phyloP scores from a whole-genome alignment of 2,888 invertebrate species.

The Parthenolecanium corni region DNA sequence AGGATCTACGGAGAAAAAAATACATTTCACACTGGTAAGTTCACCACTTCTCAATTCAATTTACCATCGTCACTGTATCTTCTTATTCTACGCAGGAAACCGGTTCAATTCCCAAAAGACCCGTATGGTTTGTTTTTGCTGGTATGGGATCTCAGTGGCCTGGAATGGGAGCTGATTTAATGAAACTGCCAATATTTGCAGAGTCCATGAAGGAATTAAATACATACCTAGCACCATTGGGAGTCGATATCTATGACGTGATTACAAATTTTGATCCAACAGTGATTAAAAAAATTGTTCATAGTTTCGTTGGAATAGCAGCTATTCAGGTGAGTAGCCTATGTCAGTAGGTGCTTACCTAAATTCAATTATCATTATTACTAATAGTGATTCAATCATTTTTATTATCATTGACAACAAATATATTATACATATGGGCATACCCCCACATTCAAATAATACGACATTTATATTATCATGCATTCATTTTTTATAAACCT shows the following conservation, averaged over 20 bases:
- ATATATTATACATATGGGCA: no score
- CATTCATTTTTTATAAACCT: background rate
- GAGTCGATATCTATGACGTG: conserved; percentile 51
- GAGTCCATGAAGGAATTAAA: conserved; percentile 50
- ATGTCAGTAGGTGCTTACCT: background rate
- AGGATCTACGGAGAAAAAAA: conserved; percentile 31
- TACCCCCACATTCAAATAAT: no score
- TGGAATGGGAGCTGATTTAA: conserved; percentile 54
- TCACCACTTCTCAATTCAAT: background rate
- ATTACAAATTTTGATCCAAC: conserved; percentile 49
- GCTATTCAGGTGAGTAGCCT: conserved; percentile 45
- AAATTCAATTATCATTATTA: no score
- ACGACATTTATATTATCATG: no score
- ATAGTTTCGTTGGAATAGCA: conserved; percentile 64
- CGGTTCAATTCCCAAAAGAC: conserved; percentile 36
- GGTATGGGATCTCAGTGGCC: conserved; percentile 68
- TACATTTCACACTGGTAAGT: conserved; percentile 28
- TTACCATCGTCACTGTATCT: background rate
- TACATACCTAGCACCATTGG: conserved; percentile 46
- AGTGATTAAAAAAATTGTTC: conserved; percentile 52
- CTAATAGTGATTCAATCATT: no score
- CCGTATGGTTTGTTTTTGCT: conserved; percentile 57
- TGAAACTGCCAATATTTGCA: conserved; percentile 54
- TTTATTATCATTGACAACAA: no score
- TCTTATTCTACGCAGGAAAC: conserved; percentile 25